Evolutionary conservation across 1,140 invertebrate genomes (phyloP).

Genomic region (Pararge aegeria): DNA sequence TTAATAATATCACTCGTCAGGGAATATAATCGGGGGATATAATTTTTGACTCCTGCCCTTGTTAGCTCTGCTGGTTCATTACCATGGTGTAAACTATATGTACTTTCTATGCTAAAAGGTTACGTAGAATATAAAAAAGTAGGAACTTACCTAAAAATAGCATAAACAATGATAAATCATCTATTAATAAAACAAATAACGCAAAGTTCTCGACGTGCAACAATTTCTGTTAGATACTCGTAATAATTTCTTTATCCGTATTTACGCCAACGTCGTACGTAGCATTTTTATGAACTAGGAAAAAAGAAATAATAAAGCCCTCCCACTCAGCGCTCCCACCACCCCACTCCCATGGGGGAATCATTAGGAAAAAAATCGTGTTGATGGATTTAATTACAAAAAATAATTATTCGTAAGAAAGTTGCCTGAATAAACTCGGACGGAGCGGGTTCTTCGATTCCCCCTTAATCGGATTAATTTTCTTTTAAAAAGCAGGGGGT

Average conservation of each 20-base stretch:
- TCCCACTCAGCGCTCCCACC: constrained; percentile 37
- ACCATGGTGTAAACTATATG: no score
- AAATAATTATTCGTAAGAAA: constrained; percentile 78
- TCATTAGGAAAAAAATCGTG: constrained; percentile 79
- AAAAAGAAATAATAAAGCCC: constrained; percentile 47
- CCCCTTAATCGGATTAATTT: constrained; percentile 79
- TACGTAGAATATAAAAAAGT: no score
- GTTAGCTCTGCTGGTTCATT: no score
- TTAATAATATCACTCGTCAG: no score
- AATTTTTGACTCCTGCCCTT: no score
- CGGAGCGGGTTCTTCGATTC: constrained; percentile 77
- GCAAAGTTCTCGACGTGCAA: neutral
- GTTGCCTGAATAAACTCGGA: constrained; percentile 75
- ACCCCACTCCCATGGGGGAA: constrained; percentile 64
- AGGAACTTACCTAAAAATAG: no score
- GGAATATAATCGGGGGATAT: no score
- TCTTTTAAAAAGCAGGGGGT: constrained; percentile 75
- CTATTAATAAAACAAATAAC: neutral
- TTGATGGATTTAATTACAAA: constrained; percentile 80
- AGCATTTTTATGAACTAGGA: constrained; percentile 26
- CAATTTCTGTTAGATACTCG: neutral
- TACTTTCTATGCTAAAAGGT: no score
- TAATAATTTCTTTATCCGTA: constrained; percentile 21
- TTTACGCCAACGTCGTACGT: constrained; percentile 23
- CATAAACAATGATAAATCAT: neutral